A percentile compares a stretch with the other conserved stretches of the same genome.
phyloP scores from a whole-genome alignment of 2,113 vertebrate genomes.

The Cinclus mexicanus region DNA sequence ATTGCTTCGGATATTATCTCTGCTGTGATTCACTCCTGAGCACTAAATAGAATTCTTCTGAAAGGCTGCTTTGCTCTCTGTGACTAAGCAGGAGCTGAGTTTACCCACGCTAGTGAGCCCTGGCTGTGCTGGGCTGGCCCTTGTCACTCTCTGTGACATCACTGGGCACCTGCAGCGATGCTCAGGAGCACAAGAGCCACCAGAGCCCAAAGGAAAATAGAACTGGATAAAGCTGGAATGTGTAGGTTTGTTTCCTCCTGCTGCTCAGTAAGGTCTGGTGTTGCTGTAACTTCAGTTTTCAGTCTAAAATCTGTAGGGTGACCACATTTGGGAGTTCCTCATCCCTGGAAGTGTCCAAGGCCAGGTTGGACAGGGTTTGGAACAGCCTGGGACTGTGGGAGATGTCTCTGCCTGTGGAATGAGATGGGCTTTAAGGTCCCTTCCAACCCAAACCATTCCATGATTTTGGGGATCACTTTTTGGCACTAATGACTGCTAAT shows the following conservation, averaged over 20 bases:
- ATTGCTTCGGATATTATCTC: background rate
- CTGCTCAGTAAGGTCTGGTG: accelerated
- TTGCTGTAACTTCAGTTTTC: background rate
- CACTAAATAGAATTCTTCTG: background rate
- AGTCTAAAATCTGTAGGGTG: background rate
- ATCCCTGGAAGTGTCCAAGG: background rate
- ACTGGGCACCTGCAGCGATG: background rate
- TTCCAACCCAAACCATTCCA: background rate
- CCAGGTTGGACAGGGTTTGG: background rate
- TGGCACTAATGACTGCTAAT: background rate
- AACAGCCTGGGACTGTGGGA: background rate
- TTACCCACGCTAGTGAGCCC: accelerated
- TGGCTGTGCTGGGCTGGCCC: background rate
- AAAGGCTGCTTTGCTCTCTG: background rate
- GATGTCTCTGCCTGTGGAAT: background rate
- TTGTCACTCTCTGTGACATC: background rate
- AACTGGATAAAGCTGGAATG: background rate
- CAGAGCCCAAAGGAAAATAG: background rate
- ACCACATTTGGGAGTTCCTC: accelerated
- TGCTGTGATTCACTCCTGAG: background rate
- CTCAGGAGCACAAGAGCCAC: background rate
- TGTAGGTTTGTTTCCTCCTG: background rate
- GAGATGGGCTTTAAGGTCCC: background rate
- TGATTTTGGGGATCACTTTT: background rate
- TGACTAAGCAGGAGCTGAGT: background rate